Evolutionary conservation across 2,797 vertebrate species (phyloP).

Genomic region (Girardinus metallicus): DNA sequence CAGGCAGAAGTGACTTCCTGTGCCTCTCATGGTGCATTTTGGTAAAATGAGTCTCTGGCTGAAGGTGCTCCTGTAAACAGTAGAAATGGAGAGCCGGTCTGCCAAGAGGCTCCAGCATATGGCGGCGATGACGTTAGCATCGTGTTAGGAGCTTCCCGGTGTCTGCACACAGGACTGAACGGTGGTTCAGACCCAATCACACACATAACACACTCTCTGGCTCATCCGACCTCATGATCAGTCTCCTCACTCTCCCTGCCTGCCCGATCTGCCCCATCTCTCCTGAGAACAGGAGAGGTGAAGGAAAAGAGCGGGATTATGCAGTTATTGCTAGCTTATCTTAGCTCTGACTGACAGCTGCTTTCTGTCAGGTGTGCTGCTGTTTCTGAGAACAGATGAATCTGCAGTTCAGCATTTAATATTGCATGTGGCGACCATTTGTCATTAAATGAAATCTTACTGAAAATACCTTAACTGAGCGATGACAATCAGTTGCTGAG

Average conservation of each 20-base stretch:
- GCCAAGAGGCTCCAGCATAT: slow-evolving; percentile 50
- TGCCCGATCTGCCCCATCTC: slow-evolving; percentile 23
- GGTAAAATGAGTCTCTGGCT: too few relatives aligned
- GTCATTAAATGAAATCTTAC: background rate
- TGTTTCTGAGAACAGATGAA: slow-evolving; percentile 39
- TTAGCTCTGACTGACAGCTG: slow-evolving; percentile 53
- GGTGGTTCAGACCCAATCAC: slow-evolving; percentile 26
- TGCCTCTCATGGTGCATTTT: too few relatives aligned
- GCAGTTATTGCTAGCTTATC: slow-evolving; percentile 52
- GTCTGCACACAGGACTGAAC: slow-evolving; percentile 26
- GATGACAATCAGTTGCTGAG: background rate
- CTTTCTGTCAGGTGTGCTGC: slow-evolving; percentile 57
- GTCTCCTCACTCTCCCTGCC: slow-evolving; percentile 23
- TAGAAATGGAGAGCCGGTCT: slow-evolving; percentile 50
- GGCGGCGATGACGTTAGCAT: slow-evolving; percentile 41
- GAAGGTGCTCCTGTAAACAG: too few relatives aligned
- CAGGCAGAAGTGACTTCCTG: too few relatives aligned
- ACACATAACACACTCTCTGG: background rate
- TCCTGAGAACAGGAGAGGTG: slow-evolving; percentile 33
- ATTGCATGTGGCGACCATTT: slow-evolving; percentile 13
- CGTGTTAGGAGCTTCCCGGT: slow-evolving; percentile 47
- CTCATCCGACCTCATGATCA: slow-evolving; percentile 31
- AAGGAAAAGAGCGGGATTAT: slow-evolving; percentile 35
- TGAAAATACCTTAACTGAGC: background rate
- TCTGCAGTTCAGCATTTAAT: slow-evolving; percentile 22